These are phyloP conservation scores for Mionectes olivaceus DNA, from an alignment of 2,797 vertebrate species.

Conservation along the genomic window DNA sequence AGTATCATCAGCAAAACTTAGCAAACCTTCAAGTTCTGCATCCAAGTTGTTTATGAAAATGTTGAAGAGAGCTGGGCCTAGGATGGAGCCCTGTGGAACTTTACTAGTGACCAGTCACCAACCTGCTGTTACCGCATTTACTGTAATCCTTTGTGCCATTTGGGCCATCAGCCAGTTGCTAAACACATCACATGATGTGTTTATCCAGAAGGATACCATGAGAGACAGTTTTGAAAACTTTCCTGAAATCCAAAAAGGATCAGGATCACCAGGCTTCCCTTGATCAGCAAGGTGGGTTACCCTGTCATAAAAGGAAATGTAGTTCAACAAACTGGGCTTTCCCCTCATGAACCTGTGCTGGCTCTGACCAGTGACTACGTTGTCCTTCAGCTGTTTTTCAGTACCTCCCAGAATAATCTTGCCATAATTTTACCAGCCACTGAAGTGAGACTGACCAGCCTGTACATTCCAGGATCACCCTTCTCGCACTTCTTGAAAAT, in stretches of 20 bases:
- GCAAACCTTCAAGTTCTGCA: not conserved
- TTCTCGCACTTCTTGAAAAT: not conserved
- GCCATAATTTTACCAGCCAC: not conserved
- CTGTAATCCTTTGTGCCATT: not conserved
- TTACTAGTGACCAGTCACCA: not conserved
- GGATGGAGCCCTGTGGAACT: not conserved
- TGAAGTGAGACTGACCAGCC: not conserved
- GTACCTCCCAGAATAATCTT: not conserved
- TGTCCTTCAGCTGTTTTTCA: not conserved
- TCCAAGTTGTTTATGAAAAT: not conserved
- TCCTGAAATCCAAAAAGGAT: not conserved
- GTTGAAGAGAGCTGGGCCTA: not conserved
- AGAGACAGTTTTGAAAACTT: rapidly evolving
- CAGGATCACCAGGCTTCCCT: not conserved
- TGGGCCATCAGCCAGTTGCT: not conserved
- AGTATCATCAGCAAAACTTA: not conserved
- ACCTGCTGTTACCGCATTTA: rapidly evolving
- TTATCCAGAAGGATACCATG: not conserved
- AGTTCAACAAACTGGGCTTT: not conserved
- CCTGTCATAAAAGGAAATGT: not conserved
- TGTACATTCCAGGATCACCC: not conserved
- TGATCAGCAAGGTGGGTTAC: not conserved
- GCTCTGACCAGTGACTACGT: not conserved
- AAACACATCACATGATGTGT: not conserved
- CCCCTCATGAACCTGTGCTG: not conserved